Evolutionary conservation across 1,140 invertebrate species (phyloP).

Genomic region (Euglossa dilemma): DNA sequence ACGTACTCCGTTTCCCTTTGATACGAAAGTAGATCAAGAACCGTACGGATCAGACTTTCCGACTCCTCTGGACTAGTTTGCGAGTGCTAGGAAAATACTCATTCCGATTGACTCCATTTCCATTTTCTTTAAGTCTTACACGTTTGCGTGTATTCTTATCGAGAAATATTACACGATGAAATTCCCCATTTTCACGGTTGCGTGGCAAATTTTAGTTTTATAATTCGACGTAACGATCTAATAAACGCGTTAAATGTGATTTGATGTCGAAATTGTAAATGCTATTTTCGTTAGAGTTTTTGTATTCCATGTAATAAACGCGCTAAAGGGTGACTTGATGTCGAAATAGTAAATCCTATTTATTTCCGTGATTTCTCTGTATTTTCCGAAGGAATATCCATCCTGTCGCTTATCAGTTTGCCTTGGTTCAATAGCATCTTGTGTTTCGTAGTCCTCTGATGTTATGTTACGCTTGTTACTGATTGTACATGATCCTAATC

Average conservation of each 20-base stretch:
- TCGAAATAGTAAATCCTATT: not conserved
- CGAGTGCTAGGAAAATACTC: not conserved
- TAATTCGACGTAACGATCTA: no score
- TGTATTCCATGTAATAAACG: no score
- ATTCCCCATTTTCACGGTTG: no score
- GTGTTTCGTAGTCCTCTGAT: not conserved
- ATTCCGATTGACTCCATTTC: not conserved
- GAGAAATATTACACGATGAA: no score
- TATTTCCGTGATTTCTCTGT: not conserved
- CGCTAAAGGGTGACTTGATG: no score
- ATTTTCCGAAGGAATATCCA: not conserved
- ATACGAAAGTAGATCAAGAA: constrained; percentile 40
- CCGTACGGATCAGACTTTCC: not conserved
- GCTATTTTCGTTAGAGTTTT: no score
- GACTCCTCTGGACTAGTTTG: not conserved
- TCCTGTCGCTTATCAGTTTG: not conserved
- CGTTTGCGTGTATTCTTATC: not conserved
- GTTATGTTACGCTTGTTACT: not conserved
- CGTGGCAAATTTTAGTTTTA: no score
- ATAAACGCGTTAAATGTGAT: no score
- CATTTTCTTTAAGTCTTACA: not conserved
- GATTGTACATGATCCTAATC: not conserved
- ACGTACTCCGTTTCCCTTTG: constrained; percentile 29
- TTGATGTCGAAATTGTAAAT: no score
- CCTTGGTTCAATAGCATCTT: not conserved